Conservation (phyloP, 2,797 vertebrate genomes). For the Pantherophis alleghaniensis region DNA sequence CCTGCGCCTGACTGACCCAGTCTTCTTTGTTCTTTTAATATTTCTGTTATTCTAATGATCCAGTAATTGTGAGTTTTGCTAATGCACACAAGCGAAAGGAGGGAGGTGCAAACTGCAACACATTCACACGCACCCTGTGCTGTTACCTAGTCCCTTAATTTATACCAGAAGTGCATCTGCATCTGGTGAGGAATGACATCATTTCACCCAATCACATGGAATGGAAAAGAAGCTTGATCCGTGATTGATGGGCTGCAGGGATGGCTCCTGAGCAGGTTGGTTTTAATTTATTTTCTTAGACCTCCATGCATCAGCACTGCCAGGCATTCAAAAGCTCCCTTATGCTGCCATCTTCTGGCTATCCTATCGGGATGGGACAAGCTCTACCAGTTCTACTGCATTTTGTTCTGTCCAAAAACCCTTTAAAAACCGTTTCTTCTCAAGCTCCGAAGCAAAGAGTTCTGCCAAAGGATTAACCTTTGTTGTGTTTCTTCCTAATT, state of each 20-base stretch:
- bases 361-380: neutral
- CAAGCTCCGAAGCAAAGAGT: neutral
- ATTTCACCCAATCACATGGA: neutral
- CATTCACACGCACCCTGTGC: neutral
- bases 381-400: neutral
- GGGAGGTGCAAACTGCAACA: neutral
- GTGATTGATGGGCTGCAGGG: conserved; percentile 41
- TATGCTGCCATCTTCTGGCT: rapidly evolving
- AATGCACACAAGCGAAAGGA: neutral
- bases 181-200: conserved; percentile 18
- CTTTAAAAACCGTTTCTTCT: neutral
- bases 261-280: conserved; percentile 38
- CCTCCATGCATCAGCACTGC: rapidly evolving
- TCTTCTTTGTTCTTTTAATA: neutral
- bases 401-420: neutral
- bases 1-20: neutral
- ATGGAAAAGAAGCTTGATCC: conserved; percentile 27
- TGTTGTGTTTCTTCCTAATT: neutral
- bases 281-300: conserved; percentile 52
- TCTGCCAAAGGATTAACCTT: neutral
- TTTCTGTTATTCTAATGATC: neutral
- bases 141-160: conserved; percentile 27
- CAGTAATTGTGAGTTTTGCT: neutral
- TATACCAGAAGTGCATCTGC: rapidly evolving
- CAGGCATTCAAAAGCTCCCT: conserved; percentile 16